Evolutionary conservation across 2,888 invertebrate species (phyloP).

Genomic region (Cerastis rubricosa): DNA sequence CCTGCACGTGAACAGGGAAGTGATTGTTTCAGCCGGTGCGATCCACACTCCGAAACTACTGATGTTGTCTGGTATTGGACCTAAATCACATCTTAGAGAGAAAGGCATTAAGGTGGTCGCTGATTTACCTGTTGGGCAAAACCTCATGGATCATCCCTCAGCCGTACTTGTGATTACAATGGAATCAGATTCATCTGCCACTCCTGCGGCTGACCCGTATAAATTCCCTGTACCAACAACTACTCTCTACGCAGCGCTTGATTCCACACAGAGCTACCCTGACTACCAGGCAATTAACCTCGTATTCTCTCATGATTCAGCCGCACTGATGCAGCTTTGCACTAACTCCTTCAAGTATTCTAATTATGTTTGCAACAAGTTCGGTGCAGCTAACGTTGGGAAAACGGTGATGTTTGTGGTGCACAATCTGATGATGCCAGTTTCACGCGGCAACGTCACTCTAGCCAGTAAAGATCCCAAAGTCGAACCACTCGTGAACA

Average conservation of each 20-base stretch:
- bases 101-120: conserved; percentile 65
- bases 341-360: conserved; percentile 65
- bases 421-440: conserved; percentile 56
- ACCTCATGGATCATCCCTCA: conserved; percentile 59
- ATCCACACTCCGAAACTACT: conserved; percentile 72
- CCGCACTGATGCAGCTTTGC: conserved; percentile 64
- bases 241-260: conserved; percentile 53
- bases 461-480: conserved; percentile 48
- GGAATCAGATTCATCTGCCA: background rate
- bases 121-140: conserved; percentile 58
- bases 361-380: conserved; percentile 66
- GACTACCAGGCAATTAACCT: conserved; percentile 68
- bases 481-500: conserved; percentile 55
- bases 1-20: conserved; percentile 67
- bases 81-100: conserved; percentile 63
- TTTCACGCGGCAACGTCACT: conserved; percentile 60
- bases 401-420: conserved; percentile 44
- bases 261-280: conserved; percentile 61
- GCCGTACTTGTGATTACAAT: conserved; percentile 15
- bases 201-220: background rate
- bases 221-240: conserved; percentile 62
- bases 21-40: conserved; percentile 74
- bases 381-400: conserved; percentile 47
- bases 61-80: conserved; percentile 77
- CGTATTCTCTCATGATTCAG: conserved; percentile 57